Evolutionary conservation across 2,888 invertebrate genomes (phyloP).

Genomic region (Cetonia aurata): DNA sequence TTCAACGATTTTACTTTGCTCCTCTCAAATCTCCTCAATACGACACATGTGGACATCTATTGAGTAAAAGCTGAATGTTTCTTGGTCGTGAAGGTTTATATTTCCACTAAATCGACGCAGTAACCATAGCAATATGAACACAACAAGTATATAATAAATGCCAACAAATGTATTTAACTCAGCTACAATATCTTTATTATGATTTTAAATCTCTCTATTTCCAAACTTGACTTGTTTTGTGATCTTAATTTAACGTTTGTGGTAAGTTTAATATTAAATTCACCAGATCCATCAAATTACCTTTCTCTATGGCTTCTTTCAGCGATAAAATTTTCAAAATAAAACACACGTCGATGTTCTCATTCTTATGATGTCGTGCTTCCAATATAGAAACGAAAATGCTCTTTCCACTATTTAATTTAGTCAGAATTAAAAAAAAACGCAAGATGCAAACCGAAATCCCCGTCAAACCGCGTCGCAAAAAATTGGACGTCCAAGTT

Average conservation of each 20-base stretch:
- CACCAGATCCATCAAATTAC: too few relatives aligned
- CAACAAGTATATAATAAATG: conserved; percentile 14
- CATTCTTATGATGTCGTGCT: conserved; percentile 25
- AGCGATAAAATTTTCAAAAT: too few relatives aligned
- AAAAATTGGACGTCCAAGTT: conserved; percentile 59
- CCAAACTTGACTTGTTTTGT: conserved; percentile 4
- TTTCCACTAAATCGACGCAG: background rate
- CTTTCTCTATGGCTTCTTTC: too few relatives aligned
- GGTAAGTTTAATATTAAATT: background rate
- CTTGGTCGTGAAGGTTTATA: too few relatives aligned
- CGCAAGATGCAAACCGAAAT: conserved; percentile 45
- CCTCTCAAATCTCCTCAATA: too few relatives aligned
- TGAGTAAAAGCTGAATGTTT: too few relatives aligned
- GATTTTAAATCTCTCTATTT: background rate
- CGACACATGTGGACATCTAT: too few relatives aligned
- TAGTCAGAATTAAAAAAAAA: conserved; percentile 9
- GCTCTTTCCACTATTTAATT: conserved; percentile 24
- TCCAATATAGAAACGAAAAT: conserved; percentile 22
- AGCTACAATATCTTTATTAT: background rate
- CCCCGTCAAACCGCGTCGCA: conserved; percentile 57
- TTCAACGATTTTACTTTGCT: too few relatives aligned
- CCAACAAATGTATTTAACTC: conserved; percentile 15
- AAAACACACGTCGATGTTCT: background rate
- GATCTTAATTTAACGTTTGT: background rate
- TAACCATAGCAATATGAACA: conserved; percentile 9